Base-by-base conservation (phyloP, 2,888 invertebrate genomes). In the Melanchra persicariae region DNA sequence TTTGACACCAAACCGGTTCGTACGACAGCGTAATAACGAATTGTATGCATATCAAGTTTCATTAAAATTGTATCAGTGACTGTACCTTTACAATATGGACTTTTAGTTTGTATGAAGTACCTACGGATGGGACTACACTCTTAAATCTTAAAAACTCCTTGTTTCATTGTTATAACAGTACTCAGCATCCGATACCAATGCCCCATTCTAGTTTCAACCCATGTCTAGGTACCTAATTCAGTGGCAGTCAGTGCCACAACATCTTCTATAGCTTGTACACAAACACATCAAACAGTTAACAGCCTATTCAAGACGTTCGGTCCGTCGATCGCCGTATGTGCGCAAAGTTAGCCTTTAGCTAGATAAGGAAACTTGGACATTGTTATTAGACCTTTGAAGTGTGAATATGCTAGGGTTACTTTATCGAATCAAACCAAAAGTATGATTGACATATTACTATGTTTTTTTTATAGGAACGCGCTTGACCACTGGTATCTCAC, bases 211-310 rank as follows among this genome's bases (percentile, higher is more conserved):
- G 1, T 26, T 26, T 22, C n/a, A 7, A 62, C 37, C 17, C n/a
- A n/a, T n/a, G n/a, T n/a, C n/a, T n/a, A n/a, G n/a, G n/a, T n/a
- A n/a, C n/a, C n/a, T n/a, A n/a, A n/a, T n/a, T n/a, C n/a, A n/a
- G n/a, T n/a, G n/a, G n/a, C n/a, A n/a, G n/a, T n/a, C 19, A 37
- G 37, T 34, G 1, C 26, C 8, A 4, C n/a, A 68, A 68, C 47
- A 49, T 17, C 22, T 37, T n/a, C 47, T 40, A 15, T 49, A 40
- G 26, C 26, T 26, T 30, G 37, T 30, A 68, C 26, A n/a, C 15
- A 57, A 69, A 55, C 26, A 26, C 26, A 69, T 40, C 22, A 26
- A 55, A 19, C 57, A 37, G 43, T 24, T 43, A 26, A 17, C 24
- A 22, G 15, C 22, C 9, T 7, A 68, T 37, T n/a, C 22, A 40